Conservation (phyloP, 2,797 vertebrate species). For the Chelonia mydas region DNA sequence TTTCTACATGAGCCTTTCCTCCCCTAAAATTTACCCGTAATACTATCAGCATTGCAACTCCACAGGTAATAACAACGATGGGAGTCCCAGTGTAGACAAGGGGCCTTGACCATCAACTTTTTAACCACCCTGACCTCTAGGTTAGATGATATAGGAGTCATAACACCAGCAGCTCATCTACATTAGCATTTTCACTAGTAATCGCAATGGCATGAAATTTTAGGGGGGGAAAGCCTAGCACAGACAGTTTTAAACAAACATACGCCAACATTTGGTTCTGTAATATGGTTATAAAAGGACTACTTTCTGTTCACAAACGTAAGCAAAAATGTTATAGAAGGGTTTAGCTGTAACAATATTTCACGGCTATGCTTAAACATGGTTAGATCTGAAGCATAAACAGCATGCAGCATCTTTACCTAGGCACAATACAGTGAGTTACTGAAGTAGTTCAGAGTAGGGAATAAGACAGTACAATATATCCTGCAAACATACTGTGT, state of each 20-base stretch:
- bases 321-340: not conserved
- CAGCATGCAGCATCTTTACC: not conserved
- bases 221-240: not conserved
- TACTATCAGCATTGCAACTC: not conserved
- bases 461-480: not conserved
- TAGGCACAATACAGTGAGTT: not conserved
- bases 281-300: not conserved
- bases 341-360: not conserved
- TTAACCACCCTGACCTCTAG: too few relatives aligned
- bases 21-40: not conserved
- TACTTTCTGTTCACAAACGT: not conserved
- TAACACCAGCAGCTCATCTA: not conserved
- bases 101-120: too few relatives aligned
- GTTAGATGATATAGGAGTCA: too few relatives aligned
- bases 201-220: not conserved
- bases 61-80: not conserved
- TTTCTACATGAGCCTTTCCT: not conserved
- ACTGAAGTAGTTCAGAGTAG: not conserved
- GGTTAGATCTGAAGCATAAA: not conserved
- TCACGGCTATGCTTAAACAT: not conserved
- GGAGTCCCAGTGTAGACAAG: too few relatives aligned
- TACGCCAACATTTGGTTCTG: not conserved
- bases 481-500: not conserved
- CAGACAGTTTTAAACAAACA: not conserved
- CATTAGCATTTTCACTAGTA: not conserved